These are phyloP conservation scores for Scopus umbretta DNA, from an alignment of 2,113 vertebrate species.

Conservation along the genomic window DNA sequence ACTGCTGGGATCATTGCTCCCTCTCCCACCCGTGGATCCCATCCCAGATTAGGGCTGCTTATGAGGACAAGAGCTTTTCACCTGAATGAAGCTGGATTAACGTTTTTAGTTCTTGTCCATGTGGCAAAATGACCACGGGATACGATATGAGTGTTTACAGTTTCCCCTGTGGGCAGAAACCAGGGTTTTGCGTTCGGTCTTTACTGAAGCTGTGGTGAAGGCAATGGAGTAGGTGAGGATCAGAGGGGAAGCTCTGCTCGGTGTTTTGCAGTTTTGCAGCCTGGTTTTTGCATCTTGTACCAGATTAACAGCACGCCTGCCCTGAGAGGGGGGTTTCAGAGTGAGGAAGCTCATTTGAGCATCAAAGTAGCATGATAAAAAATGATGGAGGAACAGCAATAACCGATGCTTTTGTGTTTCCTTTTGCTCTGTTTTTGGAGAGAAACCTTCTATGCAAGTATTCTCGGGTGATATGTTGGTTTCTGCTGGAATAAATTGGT, in stretches of 20 bases:
- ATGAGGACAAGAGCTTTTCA: background rate
- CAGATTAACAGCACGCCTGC: background rate
- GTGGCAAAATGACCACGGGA: background rate
- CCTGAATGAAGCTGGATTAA: background rate
- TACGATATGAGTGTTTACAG: background rate
- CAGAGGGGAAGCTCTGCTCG: background rate
- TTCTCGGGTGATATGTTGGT: background rate
- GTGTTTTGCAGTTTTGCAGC: background rate
- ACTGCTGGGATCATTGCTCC: background rate
- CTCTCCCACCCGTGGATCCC: background rate
- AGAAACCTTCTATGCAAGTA: background rate
- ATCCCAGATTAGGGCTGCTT: background rate
- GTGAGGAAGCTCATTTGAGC: background rate
- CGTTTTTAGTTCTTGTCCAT: background rate
- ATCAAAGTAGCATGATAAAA: background rate
- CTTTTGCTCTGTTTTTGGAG: background rate
- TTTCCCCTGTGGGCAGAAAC: background rate
- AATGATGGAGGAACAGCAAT: background rate
- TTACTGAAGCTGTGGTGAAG: background rate
- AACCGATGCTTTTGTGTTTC: background rate
- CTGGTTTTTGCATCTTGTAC: background rate
- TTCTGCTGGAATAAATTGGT: background rate
- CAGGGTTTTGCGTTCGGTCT: background rate
- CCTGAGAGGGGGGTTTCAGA: background rate
- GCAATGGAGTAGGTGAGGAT: background rate